Evolutionary conservation across 2,113 vertebrate species (phyloP).

Genomic region (Cyprinodon tularosa): DNA sequence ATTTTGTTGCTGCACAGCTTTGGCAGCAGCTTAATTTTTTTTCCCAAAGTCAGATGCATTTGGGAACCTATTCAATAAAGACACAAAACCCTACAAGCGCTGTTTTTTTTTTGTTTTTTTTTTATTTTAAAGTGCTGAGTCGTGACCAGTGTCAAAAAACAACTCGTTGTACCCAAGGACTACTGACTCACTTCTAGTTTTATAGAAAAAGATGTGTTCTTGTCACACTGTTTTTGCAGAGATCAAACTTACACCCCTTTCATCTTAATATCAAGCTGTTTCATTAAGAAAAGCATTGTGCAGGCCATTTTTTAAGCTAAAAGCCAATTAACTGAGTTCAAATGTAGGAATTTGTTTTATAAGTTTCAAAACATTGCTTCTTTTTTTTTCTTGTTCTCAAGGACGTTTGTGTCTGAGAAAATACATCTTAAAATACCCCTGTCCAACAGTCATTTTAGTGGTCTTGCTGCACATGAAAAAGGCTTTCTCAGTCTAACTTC

Average conservation of each 20-base stretch:
- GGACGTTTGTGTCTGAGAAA: conserved; percentile 24
- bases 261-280: not conserved
- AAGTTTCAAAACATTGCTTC: conserved; percentile 30
- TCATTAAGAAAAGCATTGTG: not conserved
- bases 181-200: not conserved
- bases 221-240: not conserved
- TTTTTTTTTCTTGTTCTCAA: conserved; percentile 46
- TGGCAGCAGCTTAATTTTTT: conserved; percentile 42
- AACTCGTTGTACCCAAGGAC: not conserved
- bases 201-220: not conserved
- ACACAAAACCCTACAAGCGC: conserved; percentile 22
- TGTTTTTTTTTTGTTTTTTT: not conserved
- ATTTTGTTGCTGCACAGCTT: conserved; percentile 35
- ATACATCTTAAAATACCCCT: conserved; percentile 11
- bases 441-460: conserved; percentile 30
- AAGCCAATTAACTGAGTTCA: conserved; percentile 36
- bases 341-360: conserved; percentile 27
- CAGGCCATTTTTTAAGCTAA: not conserved
- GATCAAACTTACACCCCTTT: not conserved
- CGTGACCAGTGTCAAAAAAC: conserved; percentile 25
- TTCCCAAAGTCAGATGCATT: conserved; percentile 36
- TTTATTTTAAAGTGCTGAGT: conserved; percentile 18
- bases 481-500: conserved; percentile 32
- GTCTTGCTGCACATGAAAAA: conserved; percentile 9
- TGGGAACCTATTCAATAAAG: conserved; percentile 36